Evolutionary conservation across 2,888 invertebrate genomes (phyloP).

Genomic region (Clivina fossor): DNA sequence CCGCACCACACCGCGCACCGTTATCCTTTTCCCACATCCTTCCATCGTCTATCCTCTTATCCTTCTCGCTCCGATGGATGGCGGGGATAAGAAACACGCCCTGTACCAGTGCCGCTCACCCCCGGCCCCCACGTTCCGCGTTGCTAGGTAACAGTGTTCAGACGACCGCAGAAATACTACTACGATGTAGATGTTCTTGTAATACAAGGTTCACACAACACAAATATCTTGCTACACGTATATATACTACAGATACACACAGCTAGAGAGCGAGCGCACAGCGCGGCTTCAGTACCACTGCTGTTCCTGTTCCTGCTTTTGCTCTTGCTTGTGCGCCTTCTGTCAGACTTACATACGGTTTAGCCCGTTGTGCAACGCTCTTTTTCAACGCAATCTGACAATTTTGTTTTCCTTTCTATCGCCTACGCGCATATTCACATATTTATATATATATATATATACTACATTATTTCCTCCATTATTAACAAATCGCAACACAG

Average conservation of each 20-base stretch:
- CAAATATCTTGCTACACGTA: slow-evolving; percentile 11
- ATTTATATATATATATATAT: too few species aligned
- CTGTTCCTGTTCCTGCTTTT: too few species aligned
- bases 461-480: too few species aligned
- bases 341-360: too few species aligned
- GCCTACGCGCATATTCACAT: too few species aligned
- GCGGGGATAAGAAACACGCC: slow-evolving; percentile 38
- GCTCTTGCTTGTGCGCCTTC: too few species aligned
- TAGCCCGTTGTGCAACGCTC: too few species aligned
- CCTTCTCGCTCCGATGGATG: slow-evolving; percentile 27
- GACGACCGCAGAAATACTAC: slow-evolving; percentile 54
- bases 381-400: too few species aligned
- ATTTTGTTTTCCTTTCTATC: too few species aligned
- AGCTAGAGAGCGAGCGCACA: too few species aligned
- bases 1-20: slow-evolving; percentile 6
- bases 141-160: slow-evolving; percentile 53
- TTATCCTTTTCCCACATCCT: slow-evolving; percentile 16
- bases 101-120: slow-evolving; percentile 14
- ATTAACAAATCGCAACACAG: too few species aligned
- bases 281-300: background rate
- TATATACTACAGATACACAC: too few species aligned
- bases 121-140: slow-evolving; percentile 37
- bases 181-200: slow-evolving; percentile 31
- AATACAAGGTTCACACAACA: slow-evolving; percentile 31
- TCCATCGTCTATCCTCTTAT: slow-evolving; percentile 23